These are phyloP conservation scores for Drosophila basisetae DNA, from an alignment of 2,888 invertebrate genomes.

Conservation along the genomic window DNA sequence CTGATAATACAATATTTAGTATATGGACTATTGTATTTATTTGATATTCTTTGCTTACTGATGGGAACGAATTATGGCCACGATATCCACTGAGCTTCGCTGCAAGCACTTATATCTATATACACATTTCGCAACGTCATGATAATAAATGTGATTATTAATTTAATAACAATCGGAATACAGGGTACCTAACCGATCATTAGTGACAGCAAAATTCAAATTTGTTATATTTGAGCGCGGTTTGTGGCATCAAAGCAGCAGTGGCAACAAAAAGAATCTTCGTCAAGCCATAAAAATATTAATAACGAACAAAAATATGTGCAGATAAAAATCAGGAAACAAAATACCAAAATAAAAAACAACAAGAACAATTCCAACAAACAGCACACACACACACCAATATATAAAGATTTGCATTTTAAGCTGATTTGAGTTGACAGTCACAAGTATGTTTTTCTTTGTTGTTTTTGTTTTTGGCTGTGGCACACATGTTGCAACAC, in stretches of 20 bases:
- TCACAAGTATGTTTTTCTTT: slow-evolving; percentile 11
- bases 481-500: slow-evolving; percentile 11
- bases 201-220: neutral
- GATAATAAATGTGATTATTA: neutral
- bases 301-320: slow-evolving; percentile 45
- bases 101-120: neutral
- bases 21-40: neutral
- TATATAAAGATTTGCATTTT: slow-evolving; percentile 43
- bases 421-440: slow-evolving; percentile 54
- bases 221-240: slow-evolving; percentile 24
- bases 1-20: neutral
- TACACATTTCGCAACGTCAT: neutral
- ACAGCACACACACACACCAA: neutral
- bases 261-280: slow-evolving; percentile 36
- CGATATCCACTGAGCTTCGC: neutral
- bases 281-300: slow-evolving; percentile 53
- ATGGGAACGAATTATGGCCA: neutral
- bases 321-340: slow-evolving; percentile 26
- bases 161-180: neutral
- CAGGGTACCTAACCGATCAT: slow-evolving; percentile 1
- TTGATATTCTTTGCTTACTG: neutral
- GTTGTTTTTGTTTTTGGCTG: neutral
- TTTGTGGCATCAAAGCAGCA: slow-evolving; percentile 42
- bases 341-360: slow-evolving; percentile 1
- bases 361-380: slow-evolving; percentile 9